phyloP scores from a whole-genome alignment of 2,888 invertebrate genomes.

The Drosophila kambysellisi region DNA sequence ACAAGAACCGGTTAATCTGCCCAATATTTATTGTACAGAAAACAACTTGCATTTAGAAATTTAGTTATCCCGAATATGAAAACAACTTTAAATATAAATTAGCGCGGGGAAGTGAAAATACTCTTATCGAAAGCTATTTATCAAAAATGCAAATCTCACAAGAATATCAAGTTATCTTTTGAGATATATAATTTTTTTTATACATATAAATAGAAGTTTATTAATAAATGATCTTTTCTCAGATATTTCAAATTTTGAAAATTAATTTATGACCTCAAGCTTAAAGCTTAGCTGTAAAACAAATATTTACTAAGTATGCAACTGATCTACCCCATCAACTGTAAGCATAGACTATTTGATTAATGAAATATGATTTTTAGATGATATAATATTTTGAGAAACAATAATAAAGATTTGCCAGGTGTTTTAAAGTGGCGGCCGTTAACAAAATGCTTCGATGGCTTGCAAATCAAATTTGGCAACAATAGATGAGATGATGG shows the following conservation, averaged over 20 bases:
- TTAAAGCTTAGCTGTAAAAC: neutral
- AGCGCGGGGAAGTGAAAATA: neutral
- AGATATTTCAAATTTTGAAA: neutral
- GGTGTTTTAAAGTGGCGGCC: conserved; percentile 2
- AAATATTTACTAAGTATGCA: neutral
- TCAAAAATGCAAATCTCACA: neutral
- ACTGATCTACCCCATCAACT: neutral
- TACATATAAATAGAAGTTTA: neutral
- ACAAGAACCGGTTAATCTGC: conserved; percentile 52
- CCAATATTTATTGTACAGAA: neutral
- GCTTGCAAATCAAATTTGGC: conserved; percentile 43
- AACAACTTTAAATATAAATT: neutral
- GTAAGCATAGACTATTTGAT: conserved; percentile 15
- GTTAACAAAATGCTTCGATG: conserved; percentile 3
- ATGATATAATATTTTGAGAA: neutral
- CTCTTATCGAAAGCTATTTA: neutral
- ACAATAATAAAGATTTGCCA: conserved; percentile 21
- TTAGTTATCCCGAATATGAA: conserved; percentile 31
- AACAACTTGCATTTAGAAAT: conserved; percentile 29
- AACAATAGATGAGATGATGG: conserved; percentile 2
- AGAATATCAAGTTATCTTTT: neutral
- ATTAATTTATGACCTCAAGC: neutral
- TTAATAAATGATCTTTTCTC: neutral
- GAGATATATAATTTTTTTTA: neutral
- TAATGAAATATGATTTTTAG: conserved; percentile 14